These are phyloP conservation scores for Standfussiana lucernea DNA, from an alignment of 2,888 invertebrate genomes.

Conservation along the genomic window DNA sequence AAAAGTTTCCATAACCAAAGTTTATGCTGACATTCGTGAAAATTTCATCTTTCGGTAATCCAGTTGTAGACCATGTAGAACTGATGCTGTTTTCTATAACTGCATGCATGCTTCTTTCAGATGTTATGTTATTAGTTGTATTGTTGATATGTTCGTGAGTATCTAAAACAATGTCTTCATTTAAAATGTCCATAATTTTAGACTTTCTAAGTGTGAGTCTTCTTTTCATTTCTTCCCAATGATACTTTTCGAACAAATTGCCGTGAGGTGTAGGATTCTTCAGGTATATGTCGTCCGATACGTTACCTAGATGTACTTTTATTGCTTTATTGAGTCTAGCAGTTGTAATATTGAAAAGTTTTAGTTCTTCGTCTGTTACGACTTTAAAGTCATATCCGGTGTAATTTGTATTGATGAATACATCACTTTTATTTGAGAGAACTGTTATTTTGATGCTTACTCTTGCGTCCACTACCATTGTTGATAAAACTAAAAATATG, in stretches of 20 bases:
- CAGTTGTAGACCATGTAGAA: slow-evolving; percentile 76
- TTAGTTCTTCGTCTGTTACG: slow-evolving; percentile 76
- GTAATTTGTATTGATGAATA: slow-evolving; percentile 66
- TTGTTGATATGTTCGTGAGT: slow-evolving; percentile 77
- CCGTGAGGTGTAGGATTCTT: slow-evolving; percentile 81
- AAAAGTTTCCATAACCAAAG: slow-evolving; percentile 68
- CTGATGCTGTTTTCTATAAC: slow-evolving; percentile 73
- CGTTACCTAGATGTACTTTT: slow-evolving; percentile 76
- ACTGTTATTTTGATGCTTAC: slow-evolving; percentile 75
- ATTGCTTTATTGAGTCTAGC: slow-evolving; percentile 79
- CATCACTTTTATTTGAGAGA: slow-evolving; percentile 66
- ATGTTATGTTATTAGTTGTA: slow-evolving; percentile 68
- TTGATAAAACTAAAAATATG: slow-evolving; percentile 24
- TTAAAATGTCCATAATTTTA: slow-evolving; percentile 74
- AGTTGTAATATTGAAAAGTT: slow-evolving; percentile 78
- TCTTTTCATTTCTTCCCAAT: slow-evolving; percentile 79
- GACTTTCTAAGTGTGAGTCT: slow-evolving; percentile 72
- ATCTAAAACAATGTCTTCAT: slow-evolving; percentile 72
- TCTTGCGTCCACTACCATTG: slow-evolving; percentile 61
- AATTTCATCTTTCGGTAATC: slow-evolving; percentile 75
- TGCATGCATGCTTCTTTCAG: slow-evolving; percentile 66
- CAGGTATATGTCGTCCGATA: slow-evolving; percentile 78
- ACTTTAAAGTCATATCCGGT: slow-evolving; percentile 75
- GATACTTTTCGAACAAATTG: slow-evolving; percentile 74
- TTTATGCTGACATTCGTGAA: slow-evolving; percentile 72